Evolutionary conservation across 30 jellyfish, hydroid and myxozoan species (phyloP).

Genomic region (Chrysaora quinquecirrha): DNA sequence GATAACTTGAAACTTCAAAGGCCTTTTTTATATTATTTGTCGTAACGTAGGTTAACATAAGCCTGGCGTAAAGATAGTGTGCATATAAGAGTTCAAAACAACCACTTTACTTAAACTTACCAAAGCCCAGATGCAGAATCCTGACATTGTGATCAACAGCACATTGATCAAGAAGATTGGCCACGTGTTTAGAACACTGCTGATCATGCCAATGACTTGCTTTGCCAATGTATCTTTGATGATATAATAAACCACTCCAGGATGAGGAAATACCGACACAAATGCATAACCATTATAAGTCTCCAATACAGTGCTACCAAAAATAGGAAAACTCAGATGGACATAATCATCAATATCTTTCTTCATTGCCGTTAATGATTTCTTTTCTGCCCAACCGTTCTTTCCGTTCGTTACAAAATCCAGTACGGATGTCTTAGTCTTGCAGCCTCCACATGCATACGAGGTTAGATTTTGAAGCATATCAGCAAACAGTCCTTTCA

Average conservation of each 20-base stretch:
- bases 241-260: constrained; percentile 62
- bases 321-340: constrained; percentile 61
- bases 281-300: constrained; percentile 58
- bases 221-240: constrained; percentile 47
- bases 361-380: constrained; percentile 35
- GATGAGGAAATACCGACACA: constrained; percentile 60
- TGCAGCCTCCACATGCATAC: constrained; percentile 59
- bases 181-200: constrained; percentile 36
- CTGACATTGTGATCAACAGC: constrained; percentile 47
- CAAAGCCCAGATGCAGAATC: constrained; percentile 63
- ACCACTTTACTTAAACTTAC: no score
- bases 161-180: constrained; percentile 64
- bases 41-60: no score
- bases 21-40: no score
- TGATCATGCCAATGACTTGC: constrained; percentile 12
- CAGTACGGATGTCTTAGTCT: constrained; percentile 1
- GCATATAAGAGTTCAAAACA: no score
- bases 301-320: constrained; percentile 55
- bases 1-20: no score
- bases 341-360: constrained; percentile 51
- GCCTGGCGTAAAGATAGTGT: no score
- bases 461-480: constrained; percentile 40
- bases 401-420: constrained; percentile 61
- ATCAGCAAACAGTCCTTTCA: constrained; percentile 45
- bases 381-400: constrained; percentile 71